A percentile compares a stretch with the other conserved stretches of the same genome.
Evolutionary conservation across 2,113 vertebrate species (phyloP).

Genomic region (Lepisosteus osseus): DNA sequence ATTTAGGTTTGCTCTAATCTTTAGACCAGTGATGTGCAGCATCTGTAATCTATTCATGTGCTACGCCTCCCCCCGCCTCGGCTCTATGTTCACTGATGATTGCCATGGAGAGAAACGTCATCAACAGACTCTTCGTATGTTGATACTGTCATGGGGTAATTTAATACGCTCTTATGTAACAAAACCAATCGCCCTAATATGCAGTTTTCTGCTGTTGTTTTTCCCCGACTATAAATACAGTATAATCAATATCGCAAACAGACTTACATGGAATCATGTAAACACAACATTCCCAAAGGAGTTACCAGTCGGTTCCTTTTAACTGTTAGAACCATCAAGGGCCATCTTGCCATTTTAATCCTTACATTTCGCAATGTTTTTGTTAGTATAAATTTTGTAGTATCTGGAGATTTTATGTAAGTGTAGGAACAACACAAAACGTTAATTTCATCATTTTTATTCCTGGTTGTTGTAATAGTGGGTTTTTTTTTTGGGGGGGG

Average conservation of each 20-base stretch:
- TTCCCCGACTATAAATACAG: background rate
- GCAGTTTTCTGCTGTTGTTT: background rate
- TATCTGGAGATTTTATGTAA: background rate
- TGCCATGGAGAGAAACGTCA: conserved; percentile 16
- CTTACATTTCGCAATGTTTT: background rate
- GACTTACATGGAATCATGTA: too few species aligned
- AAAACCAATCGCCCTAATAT: background rate
- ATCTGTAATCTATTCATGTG: conserved; percentile 3
- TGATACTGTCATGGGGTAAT: conserved; percentile 10
- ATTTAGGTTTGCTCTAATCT: background rate
- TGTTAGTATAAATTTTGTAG: background rate
- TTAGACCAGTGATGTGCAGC: conserved; percentile 7
- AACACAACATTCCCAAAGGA: too few species aligned
- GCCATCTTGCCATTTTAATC: background rate
- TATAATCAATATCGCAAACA: too few species aligned
- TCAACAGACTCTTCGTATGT: background rate
- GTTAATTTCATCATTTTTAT: too few species aligned
- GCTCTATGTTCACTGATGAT: conserved; percentile 8
- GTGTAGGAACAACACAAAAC: too few species aligned
- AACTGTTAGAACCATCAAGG: background rate
- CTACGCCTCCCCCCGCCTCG: background rate
- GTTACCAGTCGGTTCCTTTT: too few species aligned
- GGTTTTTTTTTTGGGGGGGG: too few species aligned
- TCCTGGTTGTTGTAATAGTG: too few species aligned
- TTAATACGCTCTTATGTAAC: background rate